Conservation (phyloP, 2,888 invertebrate species). For the Lepidocyrtoides sp. region DNA sequence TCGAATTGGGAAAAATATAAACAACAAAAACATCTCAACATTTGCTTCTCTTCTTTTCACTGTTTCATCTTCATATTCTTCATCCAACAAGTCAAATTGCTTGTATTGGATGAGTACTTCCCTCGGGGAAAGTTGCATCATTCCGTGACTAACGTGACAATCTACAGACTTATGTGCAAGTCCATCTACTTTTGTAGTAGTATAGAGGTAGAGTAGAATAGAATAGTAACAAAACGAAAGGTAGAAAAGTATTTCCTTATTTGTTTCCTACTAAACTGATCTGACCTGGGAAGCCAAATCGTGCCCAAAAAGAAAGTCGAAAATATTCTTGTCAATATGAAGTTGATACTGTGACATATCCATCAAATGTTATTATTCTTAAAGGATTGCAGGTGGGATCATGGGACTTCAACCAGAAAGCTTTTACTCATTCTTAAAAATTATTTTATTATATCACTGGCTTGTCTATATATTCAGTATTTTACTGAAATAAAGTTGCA, state of each 20-base stretch:
- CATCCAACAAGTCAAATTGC: not conserved
- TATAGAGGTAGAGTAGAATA: too few species aligned
- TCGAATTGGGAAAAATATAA: not conserved
- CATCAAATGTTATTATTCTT: too few species aligned
- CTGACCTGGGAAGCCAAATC: not conserved
- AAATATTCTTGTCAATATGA: not conserved
- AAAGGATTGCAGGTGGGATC: too few species aligned
- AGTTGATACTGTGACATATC: not conserved
- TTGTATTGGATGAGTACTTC: not conserved
- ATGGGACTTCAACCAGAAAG: too few species aligned
- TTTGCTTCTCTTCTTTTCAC: not conserved
- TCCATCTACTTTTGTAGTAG: too few species aligned
- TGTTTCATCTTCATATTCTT: not conserved
- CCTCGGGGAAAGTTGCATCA: slow-evolving; percentile 18
- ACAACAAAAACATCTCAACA: not conserved
- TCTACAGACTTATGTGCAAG: too few species aligned
- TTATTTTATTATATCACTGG: too few species aligned
- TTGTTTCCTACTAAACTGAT: not conserved
- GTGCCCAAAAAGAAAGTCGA: not conserved
- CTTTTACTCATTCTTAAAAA: too few species aligned
- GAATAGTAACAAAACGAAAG: not conserved
- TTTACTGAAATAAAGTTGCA: too few species aligned
- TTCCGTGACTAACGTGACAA: not conserved
- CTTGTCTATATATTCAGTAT: too few species aligned
- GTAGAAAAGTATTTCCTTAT: too few species aligned